A percentile compares a stretch with the other conserved stretches of the same genome.
Evolutionary conservation across 1,140 invertebrate genomes (phyloP).

Genomic region (Calycopis cecrops): DNA sequence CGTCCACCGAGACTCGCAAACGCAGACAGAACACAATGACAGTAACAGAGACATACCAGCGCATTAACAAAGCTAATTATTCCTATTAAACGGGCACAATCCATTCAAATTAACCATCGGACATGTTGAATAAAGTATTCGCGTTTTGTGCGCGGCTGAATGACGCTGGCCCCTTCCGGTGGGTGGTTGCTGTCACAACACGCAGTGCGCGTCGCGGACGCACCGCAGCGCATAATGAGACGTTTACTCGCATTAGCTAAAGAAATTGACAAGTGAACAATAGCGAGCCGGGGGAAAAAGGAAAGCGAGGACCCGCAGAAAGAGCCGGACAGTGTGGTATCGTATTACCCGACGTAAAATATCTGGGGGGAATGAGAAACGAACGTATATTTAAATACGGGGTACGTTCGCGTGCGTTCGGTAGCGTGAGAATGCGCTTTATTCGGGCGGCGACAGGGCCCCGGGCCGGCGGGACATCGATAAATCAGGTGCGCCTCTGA

Average conservation of each 20-base stretch:
- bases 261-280: conserved; percentile 75
- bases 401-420: conserved; percentile 68
- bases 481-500: conserved; percentile 60
- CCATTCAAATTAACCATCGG: conserved; percentile 71
- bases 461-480: conserved; percentile 53
- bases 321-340: conserved; percentile 73
- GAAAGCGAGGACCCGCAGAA: conserved; percentile 65
- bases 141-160: conserved; percentile 69
- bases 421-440: conserved; percentile 73
- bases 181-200: conserved; percentile 74
- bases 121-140: conserved; percentile 68
- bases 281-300: conserved; percentile 65
- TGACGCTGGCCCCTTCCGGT: conserved; percentile 71
- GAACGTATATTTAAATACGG: conserved; percentile 68
- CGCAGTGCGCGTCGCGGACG: conserved; percentile 66
- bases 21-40: background rate
- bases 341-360: conserved; percentile 74
- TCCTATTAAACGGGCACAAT: conserved; percentile 64
- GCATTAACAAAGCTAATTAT: conserved; percentile 65
- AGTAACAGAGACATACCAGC: conserved; percentile 12
- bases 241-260: conserved; percentile 74
- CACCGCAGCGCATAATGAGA: conserved; percentile 73
- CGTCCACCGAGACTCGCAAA: background rate
- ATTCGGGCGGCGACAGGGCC: conserved; percentile 61
- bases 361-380: conserved; percentile 73